Conservation (phyloP, 1,140 invertebrate species). For the Halotydeus destructor region DNA sequence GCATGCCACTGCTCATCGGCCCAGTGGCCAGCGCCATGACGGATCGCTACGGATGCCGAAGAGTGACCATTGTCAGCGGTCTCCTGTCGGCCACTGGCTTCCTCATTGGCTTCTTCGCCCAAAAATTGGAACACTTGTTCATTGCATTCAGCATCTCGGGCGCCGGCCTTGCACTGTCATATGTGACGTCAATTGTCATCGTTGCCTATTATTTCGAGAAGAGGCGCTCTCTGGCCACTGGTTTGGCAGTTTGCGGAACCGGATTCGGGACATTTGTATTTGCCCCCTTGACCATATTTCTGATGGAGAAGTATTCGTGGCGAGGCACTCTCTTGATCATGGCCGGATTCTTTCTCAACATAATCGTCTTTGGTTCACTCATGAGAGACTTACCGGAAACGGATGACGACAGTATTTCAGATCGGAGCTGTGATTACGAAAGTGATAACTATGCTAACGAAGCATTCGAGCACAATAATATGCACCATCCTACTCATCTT, state of each 20-base stretch:
- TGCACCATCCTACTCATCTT: neutral
- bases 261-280: conserved; percentile 60
- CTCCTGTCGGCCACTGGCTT: conserved; percentile 53
- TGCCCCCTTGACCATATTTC: conserved; percentile 53
- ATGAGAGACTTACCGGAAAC: conserved; percentile 48
- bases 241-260: conserved; percentile 71
- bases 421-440: neutral
- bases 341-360: conserved; percentile 60
- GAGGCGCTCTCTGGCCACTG: conserved; percentile 70
- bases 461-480: neutral
- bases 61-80: conserved; percentile 49
- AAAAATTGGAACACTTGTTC: conserved; percentile 22
- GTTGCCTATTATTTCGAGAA: conserved; percentile 92
- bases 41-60: conserved; percentile 60
- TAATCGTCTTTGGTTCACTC: conserved; percentile 60
- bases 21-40: conserved; percentile 69
- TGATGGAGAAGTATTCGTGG: conserved; percentile 60
- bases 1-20: conserved; percentile 65
- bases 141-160: conserved; percentile 28
- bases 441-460: conserved; percentile 2
- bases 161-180: conserved; percentile 29
- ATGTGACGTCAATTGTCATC: conserved; percentile 68
- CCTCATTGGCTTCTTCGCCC: conserved; percentile 46
- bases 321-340: conserved; percentile 60
- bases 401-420: too few species aligned